A percentile compares a stretch with the other conserved stretches of the same genome.
Evolutionary conservation across 2,888 invertebrate species (phyloP).

Genomic region (Xestobium rufovillosum): DNA sequence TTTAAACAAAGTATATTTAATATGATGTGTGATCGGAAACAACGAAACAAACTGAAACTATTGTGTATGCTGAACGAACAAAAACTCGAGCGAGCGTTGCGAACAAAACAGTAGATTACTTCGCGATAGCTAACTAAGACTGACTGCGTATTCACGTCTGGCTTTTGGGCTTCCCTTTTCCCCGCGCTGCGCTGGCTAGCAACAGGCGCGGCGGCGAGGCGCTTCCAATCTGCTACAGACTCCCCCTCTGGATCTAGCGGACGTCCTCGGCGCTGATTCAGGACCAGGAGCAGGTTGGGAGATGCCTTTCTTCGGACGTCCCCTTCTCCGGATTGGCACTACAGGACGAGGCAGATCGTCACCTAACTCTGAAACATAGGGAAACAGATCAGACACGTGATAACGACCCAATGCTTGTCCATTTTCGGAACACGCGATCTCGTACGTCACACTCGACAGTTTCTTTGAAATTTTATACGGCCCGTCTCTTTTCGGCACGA

Average conservation of each 20-base stretch:
- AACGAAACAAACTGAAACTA: no score
- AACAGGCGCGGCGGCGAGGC: no score
- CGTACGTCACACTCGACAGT: neutral
- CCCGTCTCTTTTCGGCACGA: conserved; percentile 8
- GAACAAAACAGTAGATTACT: no score
- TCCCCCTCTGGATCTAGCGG: conserved; percentile 7
- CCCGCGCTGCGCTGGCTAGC: no score
- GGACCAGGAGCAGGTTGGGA: no score
- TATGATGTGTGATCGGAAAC: no score
- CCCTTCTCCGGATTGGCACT: neutral
- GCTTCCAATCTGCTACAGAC: conserved; percentile 8
- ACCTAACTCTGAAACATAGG: neutral
- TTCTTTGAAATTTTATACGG: conserved; percentile 4
- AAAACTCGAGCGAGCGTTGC: no score
- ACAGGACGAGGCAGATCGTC: neutral
- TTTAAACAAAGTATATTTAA: no score
- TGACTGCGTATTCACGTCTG: no score
- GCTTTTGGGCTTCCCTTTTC: no score
- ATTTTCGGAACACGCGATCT: neutral
- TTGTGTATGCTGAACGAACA: no score
- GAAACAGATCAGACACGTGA: conserved; percentile 4
- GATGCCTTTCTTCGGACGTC: conserved; percentile 3
- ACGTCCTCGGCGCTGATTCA: conserved; percentile 6
- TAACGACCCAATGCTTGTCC: conserved; percentile 1
- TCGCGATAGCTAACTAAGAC: no score